Evolutionary conservation across 2,797 vertebrate genomes (phyloP), one percentile per base, ranked within the genome.

Genomic region (Graptemys geographica): DNA sequence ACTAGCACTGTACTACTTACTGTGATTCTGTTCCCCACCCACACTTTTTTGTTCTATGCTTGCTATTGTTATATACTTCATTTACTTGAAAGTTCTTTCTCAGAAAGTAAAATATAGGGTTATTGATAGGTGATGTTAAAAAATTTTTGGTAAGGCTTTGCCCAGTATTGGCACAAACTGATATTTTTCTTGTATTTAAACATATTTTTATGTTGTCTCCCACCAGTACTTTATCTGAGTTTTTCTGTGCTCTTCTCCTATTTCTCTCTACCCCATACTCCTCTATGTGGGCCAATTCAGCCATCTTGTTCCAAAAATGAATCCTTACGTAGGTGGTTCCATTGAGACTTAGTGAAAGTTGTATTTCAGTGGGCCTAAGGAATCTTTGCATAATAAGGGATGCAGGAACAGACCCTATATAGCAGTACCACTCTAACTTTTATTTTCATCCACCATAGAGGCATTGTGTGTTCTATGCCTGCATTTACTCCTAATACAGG

Each of bases 301-400:
- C 11, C 94, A 12, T 25, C 90, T 90, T 51, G n/a, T 23, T 94
- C 79, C 74, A 83, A 23, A 86, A 96, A 96, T 51, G 11, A 78
- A 86, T 89, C 86, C 52, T 96, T 94, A 79, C 52, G 12, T 83
- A 87, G 74, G 89, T 56, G 92, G 59, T n/a, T 86, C 79, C 92
- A 88, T 53, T 80, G 90, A 93, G 88, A 87, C 86, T 65, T 78
- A 88, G 49, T 1, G 1, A 91, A 95, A 88, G 27, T 86, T 18
- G 6, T 90, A 55, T 55, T 93, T 92, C 55, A 84, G 56, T 65
- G 62, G 69, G 90, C 88, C 81, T 86, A 82, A 87, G 76, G 33
- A 80, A 69, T 84, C 41, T 27, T 91, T 91, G 56, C 0, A 1
- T 49, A 83, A 52, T 72, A 85, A 93, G n/a, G 2, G 44, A 21